Percentiles rank a stretch among this genome's conserved stretches.
Evolutionary conservation across 2,797 vertebrate species (phyloP).

Genomic region (Borostomias antarcticus): DNA sequence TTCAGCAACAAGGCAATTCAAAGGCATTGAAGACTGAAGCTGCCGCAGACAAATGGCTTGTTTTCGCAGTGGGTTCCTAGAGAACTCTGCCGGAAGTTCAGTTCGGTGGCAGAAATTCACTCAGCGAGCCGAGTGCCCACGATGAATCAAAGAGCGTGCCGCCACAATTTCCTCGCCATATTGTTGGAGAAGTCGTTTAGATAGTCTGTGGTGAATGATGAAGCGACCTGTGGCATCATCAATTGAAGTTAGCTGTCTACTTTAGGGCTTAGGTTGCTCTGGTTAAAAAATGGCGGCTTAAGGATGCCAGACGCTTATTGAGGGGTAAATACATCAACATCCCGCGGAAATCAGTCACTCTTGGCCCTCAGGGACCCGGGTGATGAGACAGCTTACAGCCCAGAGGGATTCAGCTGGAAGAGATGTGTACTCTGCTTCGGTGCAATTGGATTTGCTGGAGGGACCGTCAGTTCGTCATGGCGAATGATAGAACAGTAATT

Average conservation of each 20-base stretch:
- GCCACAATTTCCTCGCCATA: background rate
- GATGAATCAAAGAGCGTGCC: background rate
- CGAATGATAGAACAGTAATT: too few species aligned
- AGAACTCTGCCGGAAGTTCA: too few species aligned
- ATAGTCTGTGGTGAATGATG: background rate
- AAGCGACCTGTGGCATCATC: slow-evolving; percentile 17
- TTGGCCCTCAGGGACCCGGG: background rate
- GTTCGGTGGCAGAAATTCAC: background rate
- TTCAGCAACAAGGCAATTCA: too few species aligned
- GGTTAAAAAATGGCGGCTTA: slow-evolving; percentile 9
- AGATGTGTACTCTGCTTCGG: background rate
- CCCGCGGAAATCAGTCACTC: background rate
- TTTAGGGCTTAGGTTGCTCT: background rate
- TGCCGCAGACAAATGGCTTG: too few species aligned
- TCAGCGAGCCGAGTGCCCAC: background rate
- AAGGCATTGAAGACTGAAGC: too few species aligned
- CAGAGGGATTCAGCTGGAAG: background rate
- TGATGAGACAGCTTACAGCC: background rate
- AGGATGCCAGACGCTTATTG: slow-evolving; percentile 8
- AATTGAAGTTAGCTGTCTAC: slow-evolving; percentile 16
- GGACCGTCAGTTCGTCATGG: too few species aligned
- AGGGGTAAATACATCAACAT: slow-evolving; percentile 13
- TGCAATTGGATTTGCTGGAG: too few species aligned
- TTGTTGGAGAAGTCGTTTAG: slow-evolving; percentile 13
- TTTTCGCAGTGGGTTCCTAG: too few species aligned